phyloP scores from a whole-genome alignment of 2,113 vertebrate genomes.

The Corythaixoides concolor region DNA sequence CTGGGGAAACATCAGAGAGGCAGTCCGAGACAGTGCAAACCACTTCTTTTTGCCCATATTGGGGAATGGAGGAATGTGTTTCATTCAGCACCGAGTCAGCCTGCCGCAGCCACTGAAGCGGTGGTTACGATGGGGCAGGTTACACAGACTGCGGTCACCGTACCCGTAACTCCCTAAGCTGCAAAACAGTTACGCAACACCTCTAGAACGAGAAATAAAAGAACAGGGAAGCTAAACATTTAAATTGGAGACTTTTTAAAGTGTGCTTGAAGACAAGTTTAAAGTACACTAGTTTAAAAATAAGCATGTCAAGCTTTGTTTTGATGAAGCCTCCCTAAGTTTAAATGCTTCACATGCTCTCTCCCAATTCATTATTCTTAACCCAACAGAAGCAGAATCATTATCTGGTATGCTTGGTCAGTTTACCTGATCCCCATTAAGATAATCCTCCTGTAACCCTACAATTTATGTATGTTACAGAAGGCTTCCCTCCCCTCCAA shows the following conservation, averaged over 20 bases:
- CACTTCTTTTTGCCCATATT: background rate
- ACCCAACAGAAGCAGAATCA: background rate
- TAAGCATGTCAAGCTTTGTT: accelerated
- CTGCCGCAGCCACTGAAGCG: background rate
- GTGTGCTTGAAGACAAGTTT: background rate
- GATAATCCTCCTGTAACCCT: background rate
- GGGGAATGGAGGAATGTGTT: background rate
- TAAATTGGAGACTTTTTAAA: background rate
- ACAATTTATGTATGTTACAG: background rate
- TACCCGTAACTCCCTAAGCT: background rate
- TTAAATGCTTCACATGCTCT: background rate
- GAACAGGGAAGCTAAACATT: background rate
- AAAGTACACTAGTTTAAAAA: background rate
- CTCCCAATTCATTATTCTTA: background rate
- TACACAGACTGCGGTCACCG: background rate
- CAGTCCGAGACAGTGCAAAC: background rate
- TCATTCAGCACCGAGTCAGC: background rate
- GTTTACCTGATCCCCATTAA: background rate
- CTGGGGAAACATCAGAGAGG: background rate
- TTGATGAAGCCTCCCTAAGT: background rate
- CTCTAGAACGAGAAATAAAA: background rate
- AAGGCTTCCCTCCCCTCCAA: background rate
- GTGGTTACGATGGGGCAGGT: background rate
- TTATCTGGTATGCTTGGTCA: background rate
- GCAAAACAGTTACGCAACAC: background rate